Base-by-base conservation (phyloP, 2,113 vertebrate genomes). In the Dasyornis broadbenti region DNA sequence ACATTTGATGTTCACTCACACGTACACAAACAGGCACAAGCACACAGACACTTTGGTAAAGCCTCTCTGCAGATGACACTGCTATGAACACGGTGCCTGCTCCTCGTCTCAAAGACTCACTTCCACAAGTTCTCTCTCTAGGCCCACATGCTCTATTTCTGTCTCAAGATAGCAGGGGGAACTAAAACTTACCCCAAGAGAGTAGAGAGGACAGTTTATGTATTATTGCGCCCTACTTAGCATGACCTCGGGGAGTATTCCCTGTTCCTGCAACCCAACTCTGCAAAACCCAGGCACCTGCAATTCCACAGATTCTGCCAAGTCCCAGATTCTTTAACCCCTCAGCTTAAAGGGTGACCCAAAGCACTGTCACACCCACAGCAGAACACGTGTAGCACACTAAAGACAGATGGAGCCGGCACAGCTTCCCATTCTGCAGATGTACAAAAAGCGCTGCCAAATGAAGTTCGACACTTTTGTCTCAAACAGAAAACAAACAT, bases 71-170 rank as follows among this genome's bases (percentile, higher is more conserved):
- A 44, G 39, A 33, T 4, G 3, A 35, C 71, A 13, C 13, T 0
- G 1, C 57, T 5, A 2, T 2, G 11, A 71, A 39, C 0, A 0
- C 0, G 0, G 69, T 17, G 69, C 45, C 39, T 39, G 49, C 78
- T 82, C 66, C 61, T 64, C 11, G 0, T 11, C 57, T 39, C 54
- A 18, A 28, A 40, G 21, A 17, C 13, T 75, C 20, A 31, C 37
- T 31, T 42, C 49, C 73, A 77, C 27, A 27, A 75, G 35, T 30
- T 18, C 42, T 40, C 39, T 26, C 49, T 56, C 63, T n/a, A 50
- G 57, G 22, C 20, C 31, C 47, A 70, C 10, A 8, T 11, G 15
- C 49, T 64, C 42, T n/a, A 9, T 37, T 85, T 73, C 47, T 57
- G 19, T 14, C 66, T 59, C 50, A 53, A 22, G 53, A 28, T n/a